Base-by-base conservation (phyloP, 2,113 vertebrate species). In the Pongo pygmaeus region DNA sequence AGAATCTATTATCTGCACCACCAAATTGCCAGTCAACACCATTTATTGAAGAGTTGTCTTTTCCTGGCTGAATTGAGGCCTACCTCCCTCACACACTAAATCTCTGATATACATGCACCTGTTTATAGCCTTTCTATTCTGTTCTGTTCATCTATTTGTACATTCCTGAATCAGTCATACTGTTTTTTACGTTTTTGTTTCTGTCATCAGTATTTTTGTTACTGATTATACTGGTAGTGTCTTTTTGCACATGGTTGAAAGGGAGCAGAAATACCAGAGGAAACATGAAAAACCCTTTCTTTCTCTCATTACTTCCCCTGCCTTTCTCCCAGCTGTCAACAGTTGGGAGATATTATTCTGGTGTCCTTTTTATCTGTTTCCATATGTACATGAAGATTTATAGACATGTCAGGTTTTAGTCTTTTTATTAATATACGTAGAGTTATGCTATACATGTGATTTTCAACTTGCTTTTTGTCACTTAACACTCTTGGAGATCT, bases 271-370 rank as follows among this genome's bases (percentile, higher is more conserved):
- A 78, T 88, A 95, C 46, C n/a, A 78, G 83, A 94, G 40, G 25
- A 97, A 93, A 74, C 86, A 83, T 96, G 52, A 79, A 96, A 95
- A 77, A 94, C 25, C 17, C 25, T 87, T 87, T 97, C 69, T 96
- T 83, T 67, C 35, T 30, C 38, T 78, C 57, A 67, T 83, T 78
- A 87, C 17, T 78, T 40, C 20, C 75, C 48, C 17, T 92, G 79
- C 11, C 43, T 57, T 81, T 77, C 55, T 79, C 48, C 35, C n/a
- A 64, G 14, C 52, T 94, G 80, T 94, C 91, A 84, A 79, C 55
- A 75, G 22, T 87, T 80, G 75, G 48, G 35, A 92, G 27, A 75
- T 93, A 70, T 64, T 95, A 70, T 94, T 84, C 83, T 93, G 13
- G 25, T 83, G 90, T 97, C 64, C 46, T 86, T 97, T 95, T 89